phyloP scores from a whole-genome alignment of 30 jellyfish, hydroid and myxozoan genomes.

The Turritopsis dohrnii region DNA sequence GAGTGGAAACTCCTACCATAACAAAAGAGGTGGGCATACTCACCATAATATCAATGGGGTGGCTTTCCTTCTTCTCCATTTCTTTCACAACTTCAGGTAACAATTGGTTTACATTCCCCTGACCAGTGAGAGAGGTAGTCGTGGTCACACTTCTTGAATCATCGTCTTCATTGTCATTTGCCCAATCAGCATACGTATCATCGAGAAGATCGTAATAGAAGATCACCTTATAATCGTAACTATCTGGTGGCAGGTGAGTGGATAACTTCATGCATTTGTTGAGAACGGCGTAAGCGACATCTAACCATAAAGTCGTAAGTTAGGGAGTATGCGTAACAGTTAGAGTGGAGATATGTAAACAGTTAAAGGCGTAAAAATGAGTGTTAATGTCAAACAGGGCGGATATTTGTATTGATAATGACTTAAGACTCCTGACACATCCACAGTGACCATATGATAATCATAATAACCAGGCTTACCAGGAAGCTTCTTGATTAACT shows the following conservation, averaged over 20 bases:
- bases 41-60: slow-evolving; percentile 48
- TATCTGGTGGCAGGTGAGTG: slow-evolving; percentile 1
- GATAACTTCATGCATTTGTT: slow-evolving; percentile 27
- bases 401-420: too few relatives aligned
- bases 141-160: neutral
- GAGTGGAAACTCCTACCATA: neutral
- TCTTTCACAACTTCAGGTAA: slow-evolving; percentile 10
- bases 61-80: slow-evolving; percentile 38
- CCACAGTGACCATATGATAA: neutral
- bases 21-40: too few relatives aligned
- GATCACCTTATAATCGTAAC: neutral
- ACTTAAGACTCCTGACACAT: too few relatives aligned
- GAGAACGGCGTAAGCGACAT: slow-evolving; percentile 3
- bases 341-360: too few relatives aligned
- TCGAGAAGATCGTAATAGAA: slow-evolving; percentile 45
- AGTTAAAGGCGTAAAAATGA: too few relatives aligned
- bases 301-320: too few relatives aligned
- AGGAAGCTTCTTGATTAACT: slow-evolving; percentile 63
- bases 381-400: too few relatives aligned
- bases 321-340: too few relatives aligned
- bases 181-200: slow-evolving; percentile 55
- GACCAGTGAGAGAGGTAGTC: neutral
- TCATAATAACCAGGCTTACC: slow-evolving; percentile 16
- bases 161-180: slow-evolving; percentile 14
- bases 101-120: neutral